A percentile compares a stretch with the other conserved stretches of the same genome.
Conservation (phyloP, 64 coral and sea anemone genomes). For the Porites australiensis region DNA sequence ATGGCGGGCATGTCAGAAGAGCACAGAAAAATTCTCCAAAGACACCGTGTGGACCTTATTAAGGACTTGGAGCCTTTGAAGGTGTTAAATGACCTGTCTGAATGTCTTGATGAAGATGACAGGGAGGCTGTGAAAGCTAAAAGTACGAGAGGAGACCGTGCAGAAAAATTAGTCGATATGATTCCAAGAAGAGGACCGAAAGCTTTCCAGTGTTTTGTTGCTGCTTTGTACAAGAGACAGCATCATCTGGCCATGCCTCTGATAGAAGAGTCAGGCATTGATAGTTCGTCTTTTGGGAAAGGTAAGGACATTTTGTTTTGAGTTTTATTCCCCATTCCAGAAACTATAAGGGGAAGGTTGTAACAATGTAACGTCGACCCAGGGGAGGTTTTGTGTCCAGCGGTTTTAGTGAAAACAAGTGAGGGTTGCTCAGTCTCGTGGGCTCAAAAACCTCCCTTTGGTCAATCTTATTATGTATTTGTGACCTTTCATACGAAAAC, state of each 20-base stretch:
- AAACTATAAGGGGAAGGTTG: no score
- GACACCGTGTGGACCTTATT: constrained; percentile 35
- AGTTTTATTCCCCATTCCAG: no score
- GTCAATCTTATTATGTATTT: no score
- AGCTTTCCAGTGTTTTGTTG: constrained; percentile 80
- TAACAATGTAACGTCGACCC: no score
- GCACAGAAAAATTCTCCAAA: constrained; percentile 73
- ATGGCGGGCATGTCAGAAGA: constrained; percentile 63
- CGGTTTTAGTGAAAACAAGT: no score
- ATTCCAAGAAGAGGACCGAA: constrained; percentile 52
- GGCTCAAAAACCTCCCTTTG: no score
- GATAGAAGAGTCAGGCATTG: constrained; percentile 36
- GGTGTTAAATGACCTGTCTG: constrained; percentile 57
- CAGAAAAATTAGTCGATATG: constrained; percentile 66
- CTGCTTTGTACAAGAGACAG: constrained; percentile 45
- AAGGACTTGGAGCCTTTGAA: constrained; percentile 64
- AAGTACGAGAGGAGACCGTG: constrained; percentile 3
- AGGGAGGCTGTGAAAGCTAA: constrained; percentile 72
- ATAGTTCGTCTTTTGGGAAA: not conserved
- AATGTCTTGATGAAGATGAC: constrained; percentile 68
- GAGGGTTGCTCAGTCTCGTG: no score
- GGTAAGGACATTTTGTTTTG: constrained; percentile 22
- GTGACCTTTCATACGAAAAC: no score
- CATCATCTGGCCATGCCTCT: constrained; percentile 54
- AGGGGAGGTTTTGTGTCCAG: no score